phyloP scores from a whole-genome alignment of 2,113 vertebrate genomes.

The Tachuris rubrigastra region DNA sequence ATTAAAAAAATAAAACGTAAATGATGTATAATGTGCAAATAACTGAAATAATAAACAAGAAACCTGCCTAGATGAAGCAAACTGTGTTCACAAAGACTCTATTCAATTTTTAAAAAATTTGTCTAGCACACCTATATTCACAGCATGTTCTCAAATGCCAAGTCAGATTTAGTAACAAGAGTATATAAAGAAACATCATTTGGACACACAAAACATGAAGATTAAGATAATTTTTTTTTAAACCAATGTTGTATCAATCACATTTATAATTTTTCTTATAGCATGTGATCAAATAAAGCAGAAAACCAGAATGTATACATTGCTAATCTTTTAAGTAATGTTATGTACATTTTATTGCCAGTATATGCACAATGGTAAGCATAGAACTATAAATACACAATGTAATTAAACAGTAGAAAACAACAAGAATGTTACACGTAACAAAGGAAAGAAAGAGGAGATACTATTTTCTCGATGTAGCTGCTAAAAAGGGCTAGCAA shows the following conservation, averaged over 20 bases:
- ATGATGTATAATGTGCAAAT: background rate
- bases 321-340: constrained; percentile 73
- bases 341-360: constrained; percentile 98
- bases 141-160: background rate
- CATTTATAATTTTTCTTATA: background rate
- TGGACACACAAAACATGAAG: background rate
- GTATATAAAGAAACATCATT: background rate
- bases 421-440: constrained; percentile 82
- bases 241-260: background rate
- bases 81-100: background rate
- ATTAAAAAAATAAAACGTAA: background rate
- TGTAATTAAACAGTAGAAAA: constrained; percentile 86
- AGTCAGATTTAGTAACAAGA: background rate
- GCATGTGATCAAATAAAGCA: constrained; percentile 52
- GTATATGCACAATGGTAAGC: constrained; percentile 93
- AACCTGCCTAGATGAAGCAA: background rate
- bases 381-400: constrained; percentile 96
- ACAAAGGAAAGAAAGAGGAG: constrained; percentile 70
- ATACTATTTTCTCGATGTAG: constrained; percentile 64
- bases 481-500: constrained; percentile 67
- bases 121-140: background rate
- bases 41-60: background rate
- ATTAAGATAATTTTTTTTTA: background rate
- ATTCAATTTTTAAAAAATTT: background rate
- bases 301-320: constrained; percentile 60